Percentiles rank a stretch among this genome's conserved stretches.
These are phyloP conservation scores for Drosophila nigromelanica DNA, from an alignment of 1,140 invertebrate species.

Conservation along the genomic window DNA sequence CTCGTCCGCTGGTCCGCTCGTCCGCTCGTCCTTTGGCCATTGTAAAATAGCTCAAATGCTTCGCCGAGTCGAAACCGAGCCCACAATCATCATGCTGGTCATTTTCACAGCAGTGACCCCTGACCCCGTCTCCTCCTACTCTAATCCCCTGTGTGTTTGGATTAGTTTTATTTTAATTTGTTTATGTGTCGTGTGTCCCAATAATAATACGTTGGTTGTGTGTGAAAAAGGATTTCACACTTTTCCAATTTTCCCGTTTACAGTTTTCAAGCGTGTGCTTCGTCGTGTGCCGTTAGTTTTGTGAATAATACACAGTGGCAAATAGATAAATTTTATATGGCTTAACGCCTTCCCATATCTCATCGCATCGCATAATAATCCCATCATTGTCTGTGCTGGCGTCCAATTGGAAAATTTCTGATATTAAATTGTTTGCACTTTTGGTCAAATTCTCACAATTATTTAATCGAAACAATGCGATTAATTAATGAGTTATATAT, in stretches of 20 bases:
- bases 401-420: constrained; percentile 43
- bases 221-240: constrained; percentile 80
- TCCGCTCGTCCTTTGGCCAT: constrained; percentile 48
- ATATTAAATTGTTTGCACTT: constrained; percentile 17
- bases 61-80: background rate
- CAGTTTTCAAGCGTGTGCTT: constrained; percentile 3
- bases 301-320: constrained; percentile 51
- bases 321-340: constrained; percentile 74
- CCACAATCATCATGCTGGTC: constrained; percentile 43
- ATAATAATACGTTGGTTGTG: constrained; percentile 46
- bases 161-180: constrained; percentile 80
- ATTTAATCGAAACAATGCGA: background rate
- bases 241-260: constrained; percentile 35
- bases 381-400: constrained; percentile 34
- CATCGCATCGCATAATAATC: constrained; percentile 52
- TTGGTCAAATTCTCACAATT: constrained; percentile 11
- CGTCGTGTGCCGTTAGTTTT: constrained; percentile 58
- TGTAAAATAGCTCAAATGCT: constrained; percentile 72
- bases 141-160: constrained; percentile 17
- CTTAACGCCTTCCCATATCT: constrained; percentile 68
- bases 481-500: constrained; percentile 10
- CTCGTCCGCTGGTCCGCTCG: background rate
- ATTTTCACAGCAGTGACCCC: constrained; percentile 22
- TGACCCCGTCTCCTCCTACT: constrained; percentile 1
- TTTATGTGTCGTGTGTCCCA: constrained; percentile 59